Conservation (phyloP, 1,140 invertebrate species). For the Anthonomus grandis region DNA sequence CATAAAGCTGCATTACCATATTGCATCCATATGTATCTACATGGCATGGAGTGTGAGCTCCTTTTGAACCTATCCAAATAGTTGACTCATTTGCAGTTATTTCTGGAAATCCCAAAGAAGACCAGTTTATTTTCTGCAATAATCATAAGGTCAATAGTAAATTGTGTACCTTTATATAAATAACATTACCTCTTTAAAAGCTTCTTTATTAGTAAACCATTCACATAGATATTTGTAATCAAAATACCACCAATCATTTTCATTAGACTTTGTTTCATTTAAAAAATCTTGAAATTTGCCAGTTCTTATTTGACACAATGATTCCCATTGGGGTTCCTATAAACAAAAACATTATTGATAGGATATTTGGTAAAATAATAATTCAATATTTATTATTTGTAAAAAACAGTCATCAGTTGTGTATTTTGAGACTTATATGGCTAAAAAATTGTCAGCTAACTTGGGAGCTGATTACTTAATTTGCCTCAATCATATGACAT, state of each 20-base stretch:
- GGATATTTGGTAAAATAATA: too few species aligned
- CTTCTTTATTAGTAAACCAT: slow-evolving; percentile 59
- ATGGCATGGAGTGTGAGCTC: slow-evolving; percentile 91
- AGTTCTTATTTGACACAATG: slow-evolving; percentile 54
- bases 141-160: background rate
- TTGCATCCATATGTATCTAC: slow-evolving; percentile 93
- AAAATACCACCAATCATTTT: slow-evolving; percentile 70
- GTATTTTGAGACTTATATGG: background rate
- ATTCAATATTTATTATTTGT: too few species aligned
- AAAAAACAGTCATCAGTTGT: background rate
- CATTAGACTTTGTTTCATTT: slow-evolving; percentile 43
- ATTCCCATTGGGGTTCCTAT: slow-evolving; percentile 74
- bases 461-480: background rate
- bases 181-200: slow-evolving; percentile 56
- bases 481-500: background rate
- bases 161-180: background rate
- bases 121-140: slow-evolving; percentile 67
- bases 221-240: slow-evolving; percentile 81
- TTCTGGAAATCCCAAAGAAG: slow-evolving; percentile 69
- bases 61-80: slow-evolving; percentile 85
- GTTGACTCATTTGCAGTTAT: slow-evolving; percentile 69
- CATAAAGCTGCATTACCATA: slow-evolving; percentile 83
- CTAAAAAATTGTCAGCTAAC: slow-evolving; percentile 22
- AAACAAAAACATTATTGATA: slow-evolving; percentile 33
- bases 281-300: slow-evolving; percentile 65